Conservation (phyloP, 2,888 invertebrate genomes). For the Leptopilina myrica region DNA sequence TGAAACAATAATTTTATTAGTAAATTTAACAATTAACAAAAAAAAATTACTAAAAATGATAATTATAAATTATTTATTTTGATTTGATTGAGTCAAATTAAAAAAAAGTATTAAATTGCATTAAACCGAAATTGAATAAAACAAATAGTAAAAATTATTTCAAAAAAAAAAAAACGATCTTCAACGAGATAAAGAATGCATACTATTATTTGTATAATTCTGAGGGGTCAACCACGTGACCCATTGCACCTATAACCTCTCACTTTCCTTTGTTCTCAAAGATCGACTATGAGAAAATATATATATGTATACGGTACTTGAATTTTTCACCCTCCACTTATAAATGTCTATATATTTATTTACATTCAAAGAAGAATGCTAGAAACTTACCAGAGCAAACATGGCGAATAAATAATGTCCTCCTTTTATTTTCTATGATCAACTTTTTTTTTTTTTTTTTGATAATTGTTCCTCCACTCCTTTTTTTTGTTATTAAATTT, state of each 20-base stretch:
- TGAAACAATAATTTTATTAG: too few species aligned
- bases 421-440: slow-evolving; percentile 10
- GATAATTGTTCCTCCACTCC: slow-evolving; percentile 63
- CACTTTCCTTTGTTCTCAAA: slow-evolving; percentile 71
- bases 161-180: not conserved
- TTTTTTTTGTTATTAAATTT: slow-evolving; percentile 37
- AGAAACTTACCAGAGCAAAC: slow-evolving; percentile 71
- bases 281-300: slow-evolving; percentile 43
- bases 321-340: slow-evolving; percentile 17
- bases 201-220: slow-evolving; percentile 2
- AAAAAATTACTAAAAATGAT: too few species aligned
- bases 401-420: slow-evolving; percentile 60
- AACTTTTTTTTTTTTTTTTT: not conserved
- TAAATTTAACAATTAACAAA: too few species aligned
- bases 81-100: too few species aligned
- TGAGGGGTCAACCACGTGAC: slow-evolving; percentile 44
- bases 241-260: slow-evolving; percentile 63
- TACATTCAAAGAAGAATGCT: slow-evolving; percentile 19
- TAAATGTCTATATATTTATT: too few species aligned
- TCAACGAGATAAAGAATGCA: not conserved
- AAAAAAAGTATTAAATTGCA: too few species aligned
- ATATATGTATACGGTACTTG: slow-evolving; percentile 10
- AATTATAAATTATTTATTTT: too few species aligned
- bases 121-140: not conserved
- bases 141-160: not conserved